These are phyloP conservation scores for Protomyctophum bolini DNA, from an alignment of 2,113 vertebrate genomes.

Conservation along the genomic window DNA sequence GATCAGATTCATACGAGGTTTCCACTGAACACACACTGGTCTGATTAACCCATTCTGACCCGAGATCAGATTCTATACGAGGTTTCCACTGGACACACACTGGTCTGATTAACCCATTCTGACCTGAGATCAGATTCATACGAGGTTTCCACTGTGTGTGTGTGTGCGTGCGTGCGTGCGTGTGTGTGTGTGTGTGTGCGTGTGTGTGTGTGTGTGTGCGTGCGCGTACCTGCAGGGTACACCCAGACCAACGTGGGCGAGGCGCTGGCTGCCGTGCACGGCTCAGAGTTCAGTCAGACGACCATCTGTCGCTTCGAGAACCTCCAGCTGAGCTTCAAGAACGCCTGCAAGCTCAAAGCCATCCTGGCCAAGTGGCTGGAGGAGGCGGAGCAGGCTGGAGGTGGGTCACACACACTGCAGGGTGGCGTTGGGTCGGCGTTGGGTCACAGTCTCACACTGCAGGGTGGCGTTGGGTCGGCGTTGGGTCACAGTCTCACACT, in stretches of 20 bases:
- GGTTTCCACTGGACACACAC: too few relatives aligned
- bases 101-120: too few relatives aligned
- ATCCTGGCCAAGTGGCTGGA: slow-evolving; percentile 97
- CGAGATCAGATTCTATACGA: too few relatives aligned
- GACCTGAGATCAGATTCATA: too few relatives aligned
- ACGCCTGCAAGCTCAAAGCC: slow-evolving; percentile 95
- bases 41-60: too few relatives aligned
- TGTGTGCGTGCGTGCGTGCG: neutral
- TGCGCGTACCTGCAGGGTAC: slow-evolving; percentile 82
- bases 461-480: neutral
- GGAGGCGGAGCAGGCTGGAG: slow-evolving; percentile 96
- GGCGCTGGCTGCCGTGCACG: slow-evolving; percentile 94
- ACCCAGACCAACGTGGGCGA: slow-evolving; percentile 98
- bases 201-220: slow-evolving; percentile 1
- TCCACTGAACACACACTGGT: too few relatives aligned
- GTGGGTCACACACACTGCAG: slow-evolving; percentile 70
- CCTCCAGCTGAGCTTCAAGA: slow-evolving; percentile 97
- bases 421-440: neutral
- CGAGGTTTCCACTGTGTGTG: too few relatives aligned
- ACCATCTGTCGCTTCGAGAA: slow-evolving; percentile 99
- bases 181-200: neutral
- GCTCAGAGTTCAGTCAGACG: slow-evolving; percentile 98
- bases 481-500: too few relatives aligned
- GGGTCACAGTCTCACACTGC: neutral
- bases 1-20: too few relatives aligned